Evolutionary conservation across 2,113 vertebrate species (phyloP), one percentile per base, ranked within the genome.

Genomic region (Pseudonaja textilis): DNA sequence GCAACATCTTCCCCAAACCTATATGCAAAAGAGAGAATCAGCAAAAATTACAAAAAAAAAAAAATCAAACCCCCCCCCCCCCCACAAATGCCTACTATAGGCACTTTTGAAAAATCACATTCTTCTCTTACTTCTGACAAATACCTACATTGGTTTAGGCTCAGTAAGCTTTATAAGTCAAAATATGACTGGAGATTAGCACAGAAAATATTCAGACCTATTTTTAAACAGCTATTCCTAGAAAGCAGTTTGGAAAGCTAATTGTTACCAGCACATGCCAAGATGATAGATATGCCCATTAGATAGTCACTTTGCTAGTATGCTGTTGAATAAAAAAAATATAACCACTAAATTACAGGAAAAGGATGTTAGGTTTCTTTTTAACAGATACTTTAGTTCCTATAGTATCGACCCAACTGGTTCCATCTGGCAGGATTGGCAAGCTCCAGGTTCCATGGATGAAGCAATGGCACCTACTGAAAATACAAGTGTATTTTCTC

Each of bases 1-100:
- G 61, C 54, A 61, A 16, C 93, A 93, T 93, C 90, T 93, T 91
- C 3, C 4, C 87, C 45, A 25, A 64, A 34, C 47, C 93, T 93
- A 57, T 1, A 86, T 39, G 11, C 22, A 91, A 61, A 3, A 22
- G 42, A 91, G 5, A 64, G 23, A 89, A 18, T 59, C 42, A 61
- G 56, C 42, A 10, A 50, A 25, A 34, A 25, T 12, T 9, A 25
- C 2, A 8, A 50, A 50, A 34, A 34, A n/a, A 34, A n/a, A n/a
- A 8, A 81, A 26, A 45, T 5, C 47, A 9, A n/a, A 14, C 42
- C 42, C 42, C 42, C 42, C 42, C 42, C 42, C 10, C 5, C 2
- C 16, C 14, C 3, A 5, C 5, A 18, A 26, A 86, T 5, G 16
- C 25, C 85, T 59, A 54, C 22, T 14, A 88, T 12, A 47, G 34